Conservation (phyloP, 2,113 vertebrate species). For the Octodon degus region DNA sequence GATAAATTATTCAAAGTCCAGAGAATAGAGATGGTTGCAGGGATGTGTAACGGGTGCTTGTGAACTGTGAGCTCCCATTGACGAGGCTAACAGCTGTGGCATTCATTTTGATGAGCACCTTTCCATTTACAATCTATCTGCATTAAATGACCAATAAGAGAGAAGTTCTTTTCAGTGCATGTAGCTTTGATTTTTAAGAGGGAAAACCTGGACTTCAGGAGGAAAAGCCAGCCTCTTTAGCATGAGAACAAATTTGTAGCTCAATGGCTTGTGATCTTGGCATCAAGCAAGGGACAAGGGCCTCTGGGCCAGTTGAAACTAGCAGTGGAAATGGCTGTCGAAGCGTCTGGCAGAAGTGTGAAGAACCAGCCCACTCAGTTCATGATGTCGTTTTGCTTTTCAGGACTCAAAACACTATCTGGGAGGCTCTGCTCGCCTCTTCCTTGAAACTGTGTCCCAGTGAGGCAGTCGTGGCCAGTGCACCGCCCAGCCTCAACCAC, state of each 20-base stretch:
- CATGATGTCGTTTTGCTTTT: neutral
- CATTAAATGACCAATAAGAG: neutral
- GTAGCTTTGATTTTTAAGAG: conserved; percentile 29
- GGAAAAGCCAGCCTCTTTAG: neutral
- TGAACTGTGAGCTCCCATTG: neutral
- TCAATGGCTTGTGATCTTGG: neutral
- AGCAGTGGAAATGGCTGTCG: neutral
- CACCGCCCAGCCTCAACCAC: neutral
- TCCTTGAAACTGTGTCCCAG: neutral
- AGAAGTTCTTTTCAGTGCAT: neutral
- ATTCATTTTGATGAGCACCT: conserved; percentile 31
- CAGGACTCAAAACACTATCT: neutral
- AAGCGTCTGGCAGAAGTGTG: neutral
- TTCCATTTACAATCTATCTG: conserved; percentile 45
- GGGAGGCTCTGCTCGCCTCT: neutral
- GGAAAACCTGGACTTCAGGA: neutral
- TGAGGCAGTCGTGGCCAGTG: accelerated
- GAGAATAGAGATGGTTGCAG: conserved; percentile 62
- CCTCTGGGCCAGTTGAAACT: neutral
- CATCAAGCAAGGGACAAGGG: neutral
- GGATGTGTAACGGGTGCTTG: neutral
- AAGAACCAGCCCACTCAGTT: neutral
- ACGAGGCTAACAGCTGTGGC: conserved; percentile 36
- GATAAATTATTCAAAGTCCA: conserved; percentile 86
- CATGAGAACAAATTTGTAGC: neutral